A percentile compares a stretch with the other conserved stretches of the same genome.
Evolutionary conservation across 2,888 invertebrate species (phyloP).

Genomic region (Blastobasis adustella): DNA sequence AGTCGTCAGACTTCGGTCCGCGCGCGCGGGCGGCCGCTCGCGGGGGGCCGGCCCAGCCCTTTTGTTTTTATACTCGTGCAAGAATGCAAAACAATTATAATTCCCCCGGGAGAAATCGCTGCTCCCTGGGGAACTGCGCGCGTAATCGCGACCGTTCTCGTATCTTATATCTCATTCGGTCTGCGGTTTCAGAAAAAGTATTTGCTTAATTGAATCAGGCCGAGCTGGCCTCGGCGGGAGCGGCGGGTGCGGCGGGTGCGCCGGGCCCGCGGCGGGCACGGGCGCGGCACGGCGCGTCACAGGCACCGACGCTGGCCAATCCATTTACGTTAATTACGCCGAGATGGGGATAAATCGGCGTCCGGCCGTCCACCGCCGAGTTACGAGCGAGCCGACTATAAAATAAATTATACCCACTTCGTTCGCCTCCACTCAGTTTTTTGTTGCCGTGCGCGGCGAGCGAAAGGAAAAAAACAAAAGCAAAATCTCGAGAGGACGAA

Average conservation of each 20-base stretch:
- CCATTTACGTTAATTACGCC: slow-evolving; percentile 73
- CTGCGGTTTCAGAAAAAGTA: slow-evolving; percentile 54
- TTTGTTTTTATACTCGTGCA: slow-evolving; percentile 72
- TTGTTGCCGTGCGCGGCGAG: slow-evolving; percentile 61
- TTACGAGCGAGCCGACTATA: slow-evolving; percentile 73
- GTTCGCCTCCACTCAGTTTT: slow-evolving; percentile 72
- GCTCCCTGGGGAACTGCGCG: slow-evolving; percentile 53
- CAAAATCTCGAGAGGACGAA: slow-evolving; percentile 70
- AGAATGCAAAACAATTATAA: slow-evolving; percentile 75
- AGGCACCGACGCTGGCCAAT: slow-evolving; percentile 62
- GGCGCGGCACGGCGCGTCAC: slow-evolving; percentile 22
- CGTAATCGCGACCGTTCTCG: slow-evolving; percentile 54
- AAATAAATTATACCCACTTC: slow-evolving; percentile 76
- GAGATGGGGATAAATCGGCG: slow-evolving; percentile 73
- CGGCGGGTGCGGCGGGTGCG: slow-evolving; percentile 25
- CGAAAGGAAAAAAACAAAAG: slow-evolving; percentile 61
- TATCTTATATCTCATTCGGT: slow-evolving; percentile 48
- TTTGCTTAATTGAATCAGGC: slow-evolving; percentile 50
- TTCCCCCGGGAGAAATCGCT: slow-evolving; percentile 64
- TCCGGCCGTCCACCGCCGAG: slow-evolving; percentile 72
- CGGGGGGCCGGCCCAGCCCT: slow-evolving; percentile 63
- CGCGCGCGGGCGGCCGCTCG: slow-evolving; percentile 27
- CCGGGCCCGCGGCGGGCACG: slow-evolving; percentile 36
- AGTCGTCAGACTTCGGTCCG: slow-evolving; percentile 71
- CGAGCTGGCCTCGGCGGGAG: slow-evolving; percentile 21